phyloP scores from a whole-genome alignment of 2,113 vertebrate species.

The Paracanthobrama guichenoti region DNA sequence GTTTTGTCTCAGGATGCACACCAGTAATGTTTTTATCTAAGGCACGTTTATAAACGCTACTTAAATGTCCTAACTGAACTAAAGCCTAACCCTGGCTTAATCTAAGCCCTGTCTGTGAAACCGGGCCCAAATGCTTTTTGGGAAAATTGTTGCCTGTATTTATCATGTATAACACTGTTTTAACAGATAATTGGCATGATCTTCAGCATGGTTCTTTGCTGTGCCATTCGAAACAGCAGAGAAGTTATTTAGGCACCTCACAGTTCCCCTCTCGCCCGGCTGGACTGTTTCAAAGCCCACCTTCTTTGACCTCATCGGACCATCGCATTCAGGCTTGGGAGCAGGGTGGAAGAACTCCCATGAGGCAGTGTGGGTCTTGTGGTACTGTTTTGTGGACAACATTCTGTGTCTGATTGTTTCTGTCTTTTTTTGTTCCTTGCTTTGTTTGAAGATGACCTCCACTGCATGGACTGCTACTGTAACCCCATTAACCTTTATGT shows the following conservation, averaged over 20 bases:
- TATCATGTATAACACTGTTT: conserved; percentile 20
- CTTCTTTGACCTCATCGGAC: conserved; percentile 18
- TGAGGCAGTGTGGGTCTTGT: background rate
- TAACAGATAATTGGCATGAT: conserved; percentile 92
- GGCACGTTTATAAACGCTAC: too few relatives aligned
- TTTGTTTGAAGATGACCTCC: conserved; percentile 11
- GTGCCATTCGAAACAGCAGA: conserved; percentile 89
- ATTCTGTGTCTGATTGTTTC: conserved; percentile 6
- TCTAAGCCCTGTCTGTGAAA: too few relatives aligned
- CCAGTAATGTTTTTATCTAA: too few relatives aligned
- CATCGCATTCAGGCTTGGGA: conserved; percentile 20
- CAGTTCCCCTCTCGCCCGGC: background rate
- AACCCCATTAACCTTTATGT: conserved; percentile 18
- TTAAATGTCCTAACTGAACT: too few relatives aligned
- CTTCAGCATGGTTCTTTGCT: conserved; percentile 98
- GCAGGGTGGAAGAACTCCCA: background rate
- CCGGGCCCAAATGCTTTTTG: background rate
- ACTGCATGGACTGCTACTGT: conserved; percentile 32
- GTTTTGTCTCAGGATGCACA: too few relatives aligned
- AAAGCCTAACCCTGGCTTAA: too few relatives aligned
- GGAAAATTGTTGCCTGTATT: background rate
- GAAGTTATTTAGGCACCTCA: conserved; percentile 84
- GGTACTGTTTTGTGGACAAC: conserved; percentile 18
- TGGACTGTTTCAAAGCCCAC: conserved; percentile 18
- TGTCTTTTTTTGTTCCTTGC: conserved; percentile 22